Evolutionary conservation across 2,113 vertebrate genomes (phyloP), one percentile per base, ranked within the genome.

Genomic region (Machaerirhynchus nigripectus): DNA sequence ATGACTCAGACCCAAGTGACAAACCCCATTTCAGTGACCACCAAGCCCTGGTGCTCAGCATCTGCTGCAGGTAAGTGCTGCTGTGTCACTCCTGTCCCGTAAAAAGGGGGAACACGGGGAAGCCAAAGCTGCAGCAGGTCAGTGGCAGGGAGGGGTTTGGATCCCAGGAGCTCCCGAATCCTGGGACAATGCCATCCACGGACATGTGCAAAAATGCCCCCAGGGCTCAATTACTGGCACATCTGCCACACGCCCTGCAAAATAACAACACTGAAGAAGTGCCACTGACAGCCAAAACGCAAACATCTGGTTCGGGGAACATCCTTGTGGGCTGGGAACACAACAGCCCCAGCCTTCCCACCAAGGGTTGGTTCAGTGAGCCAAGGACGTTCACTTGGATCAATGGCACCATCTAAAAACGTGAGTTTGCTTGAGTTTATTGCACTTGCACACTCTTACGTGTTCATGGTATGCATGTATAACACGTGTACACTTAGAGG

Each of bases 241-340:
- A 12, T 82, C 80, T 76, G 86, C 89, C 89, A 90, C 59, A 23
- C n/a, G 71, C 53, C 70, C 89, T 69, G 55, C 67, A 89, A 90
- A 96, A 88, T 2, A 90, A 49, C 11, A 76, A 28, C 57, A 15
- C 2, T 64, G 33, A 21, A 67, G 56, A 6, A 57, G 39, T 0
- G 23, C 28, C 88, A 49, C 5, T 50, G 71, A 18, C 65, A 68
- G 80, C 80, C 80, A 89, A 59, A 68, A 63, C 33, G 50, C 84
- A 81, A 93, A 89, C 91, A 93, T 53, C 87, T 95, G 89, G 7
- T 95, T 71, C 39, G n/a, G 88, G 64, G 68, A 93, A 59, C 37
- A 49, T 5, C 14, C 19, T 3, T 40, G 37, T 7, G 40, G 71
- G 83, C 67, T 90, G 86, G 83, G 80, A 96, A 67, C 91, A 61